Conservation (phyloP, 2,113 vertebrate genomes). For the Myxocyprinus asiaticus region DNA sequence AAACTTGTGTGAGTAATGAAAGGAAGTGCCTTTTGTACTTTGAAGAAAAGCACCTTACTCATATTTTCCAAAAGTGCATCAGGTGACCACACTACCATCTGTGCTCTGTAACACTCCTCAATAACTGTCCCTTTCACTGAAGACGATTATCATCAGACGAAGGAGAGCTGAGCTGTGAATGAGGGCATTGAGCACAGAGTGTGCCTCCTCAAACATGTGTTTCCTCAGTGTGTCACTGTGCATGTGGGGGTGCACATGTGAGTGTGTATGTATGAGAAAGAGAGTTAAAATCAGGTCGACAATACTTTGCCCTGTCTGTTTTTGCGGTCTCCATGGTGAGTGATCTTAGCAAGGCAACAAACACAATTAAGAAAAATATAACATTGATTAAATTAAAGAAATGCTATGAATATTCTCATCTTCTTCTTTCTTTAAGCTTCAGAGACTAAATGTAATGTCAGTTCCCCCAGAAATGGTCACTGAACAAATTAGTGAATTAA, state of each 20-base stretch:
- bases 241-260: background rate
- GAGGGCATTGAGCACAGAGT: slow-evolving; percentile 30
- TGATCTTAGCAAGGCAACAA: slow-evolving; percentile 53
- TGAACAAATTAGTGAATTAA: too few relatives aligned
- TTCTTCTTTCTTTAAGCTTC: background rate
- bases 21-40: slow-evolving; percentile 65
- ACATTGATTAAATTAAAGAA: background rate
- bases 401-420: background rate
- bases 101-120: slow-evolving; percentile 27
- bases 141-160: slow-evolving; percentile 47
- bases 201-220: slow-evolving; percentile 45
- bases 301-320: slow-evolving; percentile 66
- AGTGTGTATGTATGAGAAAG: slow-evolving; percentile 29
- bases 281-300: slow-evolving; percentile 45
- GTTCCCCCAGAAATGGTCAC: too few relatives aligned
- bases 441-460: background rate
- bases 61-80: slow-evolving; percentile 51
- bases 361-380: slow-evolving; percentile 38
- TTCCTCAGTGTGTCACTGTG: slow-evolving; percentile 16
- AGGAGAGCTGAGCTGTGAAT: slow-evolving; percentile 32
- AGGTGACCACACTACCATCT: slow-evolving; percentile 43
- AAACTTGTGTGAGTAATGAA: slow-evolving; percentile 62
- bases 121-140: slow-evolving; percentile 43
- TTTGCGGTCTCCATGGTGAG: slow-evolving; percentile 60
- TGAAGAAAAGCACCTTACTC: slow-evolving; percentile 62